Evolutionary conservation across 2,888 invertebrate species (phyloP).

Genomic region (Heliconius aoede): DNA sequence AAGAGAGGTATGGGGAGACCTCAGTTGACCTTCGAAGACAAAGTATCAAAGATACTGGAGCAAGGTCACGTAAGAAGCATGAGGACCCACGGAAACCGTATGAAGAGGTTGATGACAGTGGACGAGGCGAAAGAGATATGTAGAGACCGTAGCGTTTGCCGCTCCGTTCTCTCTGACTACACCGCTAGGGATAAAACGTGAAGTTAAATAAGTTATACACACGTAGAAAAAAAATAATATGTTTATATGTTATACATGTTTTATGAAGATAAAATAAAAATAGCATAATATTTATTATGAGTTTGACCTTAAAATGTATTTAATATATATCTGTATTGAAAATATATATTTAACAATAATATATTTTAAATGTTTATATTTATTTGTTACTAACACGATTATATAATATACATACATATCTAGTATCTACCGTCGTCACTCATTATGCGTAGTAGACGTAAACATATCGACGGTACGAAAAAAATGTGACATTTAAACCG

Average conservation of each 20-base stretch:
- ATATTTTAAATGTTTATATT: background rate
- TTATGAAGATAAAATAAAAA: background rate
- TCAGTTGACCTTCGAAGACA: too few species aligned
- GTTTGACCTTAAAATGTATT: background rate
- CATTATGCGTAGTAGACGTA: background rate
- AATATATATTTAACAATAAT: background rate
- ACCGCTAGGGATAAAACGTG: too few species aligned
- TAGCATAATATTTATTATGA: background rate
- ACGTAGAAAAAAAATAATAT: background rate
- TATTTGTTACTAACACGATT: background rate
- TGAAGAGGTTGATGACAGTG: too few species aligned
- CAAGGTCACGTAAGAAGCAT: too few species aligned
- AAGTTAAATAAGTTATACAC: too few species aligned
- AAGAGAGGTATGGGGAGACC: too few species aligned
- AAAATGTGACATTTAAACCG: slow-evolving; percentile 33
- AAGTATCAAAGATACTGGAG: too few species aligned
- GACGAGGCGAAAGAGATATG: too few species aligned
- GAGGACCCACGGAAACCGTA: too few species aligned
- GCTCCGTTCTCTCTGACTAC: too few species aligned
- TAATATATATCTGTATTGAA: background rate
- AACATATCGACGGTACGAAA: too few species aligned
- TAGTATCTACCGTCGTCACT: slow-evolving; percentile 4
- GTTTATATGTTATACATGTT: background rate
- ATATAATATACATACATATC: background rate
- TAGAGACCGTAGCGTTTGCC: too few species aligned